phyloP scores from a whole-genome alignment of 2,113 vertebrate genomes.

The Plotosus lineatus region DNA sequence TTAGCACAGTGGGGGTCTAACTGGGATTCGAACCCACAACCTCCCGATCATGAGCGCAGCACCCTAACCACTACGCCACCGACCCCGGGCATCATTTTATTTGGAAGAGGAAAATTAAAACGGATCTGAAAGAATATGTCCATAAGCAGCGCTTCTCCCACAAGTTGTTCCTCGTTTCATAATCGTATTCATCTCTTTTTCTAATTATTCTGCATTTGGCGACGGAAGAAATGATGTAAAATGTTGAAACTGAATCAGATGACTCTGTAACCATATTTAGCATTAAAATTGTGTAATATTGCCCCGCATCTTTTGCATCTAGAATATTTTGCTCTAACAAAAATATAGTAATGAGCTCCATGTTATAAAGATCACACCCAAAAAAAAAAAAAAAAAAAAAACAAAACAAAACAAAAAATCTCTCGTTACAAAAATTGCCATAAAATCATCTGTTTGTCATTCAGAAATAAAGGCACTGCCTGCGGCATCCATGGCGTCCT shows the following conservation, averaged over 20 bases:
- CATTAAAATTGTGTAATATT: background rate
- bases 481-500: slow-evolving; percentile 10
- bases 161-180: background rate
- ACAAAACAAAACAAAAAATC: background rate
- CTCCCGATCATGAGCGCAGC: no score
- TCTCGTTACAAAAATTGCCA: slow-evolving; percentile 1
- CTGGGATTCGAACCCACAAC: no score
- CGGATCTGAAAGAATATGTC: background rate
- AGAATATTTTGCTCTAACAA: background rate
- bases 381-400: background rate
- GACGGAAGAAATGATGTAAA: background rate
- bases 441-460: slow-evolving; percentile 6
- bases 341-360: background rate
- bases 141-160: no score
- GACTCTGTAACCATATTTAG: background rate
- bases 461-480: slow-evolving; percentile 30
- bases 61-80: no score
- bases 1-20: no score
- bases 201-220: background rate
- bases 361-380: no score
- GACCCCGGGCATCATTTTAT: no score
- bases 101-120: no score
- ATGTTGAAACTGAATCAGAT: background rate
- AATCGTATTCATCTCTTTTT: background rate
- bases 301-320: background rate